Evolutionary conservation across 2,888 invertebrate species (phyloP).

Genomic region (Cataglyphis altisquamis): DNA sequence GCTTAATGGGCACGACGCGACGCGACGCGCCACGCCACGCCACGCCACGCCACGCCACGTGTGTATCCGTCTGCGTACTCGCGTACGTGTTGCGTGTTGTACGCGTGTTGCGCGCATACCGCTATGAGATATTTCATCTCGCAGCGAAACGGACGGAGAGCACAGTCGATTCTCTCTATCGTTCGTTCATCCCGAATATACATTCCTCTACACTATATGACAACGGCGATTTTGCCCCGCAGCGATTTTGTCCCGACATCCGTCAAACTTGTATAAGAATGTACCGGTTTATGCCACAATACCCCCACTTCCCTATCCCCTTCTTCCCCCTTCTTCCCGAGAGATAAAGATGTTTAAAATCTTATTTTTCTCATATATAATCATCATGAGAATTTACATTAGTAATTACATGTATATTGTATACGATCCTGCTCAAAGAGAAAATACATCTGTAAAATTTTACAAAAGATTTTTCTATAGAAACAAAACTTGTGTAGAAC

Average conservation of each 20-base stretch:
- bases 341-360: background rate
- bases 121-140: constrained; percentile 41
- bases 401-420: background rate
- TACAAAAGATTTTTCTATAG: background rate
- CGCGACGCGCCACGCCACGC: no score
- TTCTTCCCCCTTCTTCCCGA: background rate
- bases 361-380: background rate
- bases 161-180: constrained; percentile 34
- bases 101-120: constrained; percentile 9
- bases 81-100: background rate
- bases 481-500: background rate
- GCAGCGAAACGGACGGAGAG: background rate
- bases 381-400: background rate
- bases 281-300: background rate
- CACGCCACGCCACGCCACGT: background rate
- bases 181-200: constrained; percentile 43
- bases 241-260: background rate
- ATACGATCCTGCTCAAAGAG: background rate
- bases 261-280: constrained; percentile 27
- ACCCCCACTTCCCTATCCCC: background rate
- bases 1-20: constrained; percentile 16
- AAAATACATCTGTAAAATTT: background rate
- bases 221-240: constrained; percentile 32
- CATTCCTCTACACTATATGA: constrained; percentile 38
- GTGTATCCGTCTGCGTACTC: no score